Base-by-base conservation (phyloP, 2,888 invertebrate species). In the Epirrhoe alternata region DNA sequence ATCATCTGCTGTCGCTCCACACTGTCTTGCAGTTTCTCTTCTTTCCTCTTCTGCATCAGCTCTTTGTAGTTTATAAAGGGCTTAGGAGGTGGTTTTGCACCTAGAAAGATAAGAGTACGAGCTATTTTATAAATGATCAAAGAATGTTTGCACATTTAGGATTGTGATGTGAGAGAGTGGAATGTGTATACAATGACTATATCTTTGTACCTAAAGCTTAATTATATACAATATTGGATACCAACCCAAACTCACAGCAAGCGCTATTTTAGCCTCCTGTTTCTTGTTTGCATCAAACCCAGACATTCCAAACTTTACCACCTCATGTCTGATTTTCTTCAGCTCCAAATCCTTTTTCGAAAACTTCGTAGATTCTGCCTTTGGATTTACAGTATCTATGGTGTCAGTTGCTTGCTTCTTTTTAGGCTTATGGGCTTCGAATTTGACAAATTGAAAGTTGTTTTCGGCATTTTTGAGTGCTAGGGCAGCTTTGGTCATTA, bases 281-380 rank as follows among this genome's bases (percentile, higher is more conserved):
- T 97, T 96, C 79, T 96, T 95, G 8, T 94, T 90, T 2, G 95
- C 91, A 64, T 95, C 94, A 62, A 97, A 95, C 60, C 97, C 97
- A 31, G 95, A 95, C 89, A 97, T 96, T 38, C 97, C 97, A 86
- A 98, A 97, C 80, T 96, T 97, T 6, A 97, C 95, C 5, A 98
- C 95, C 83, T 98, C 98, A 85, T 96, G 96, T 59, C 97, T 94
- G 0, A 96, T 96, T 78, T 94, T 95, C 76, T 97, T 97, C 77
- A 98, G 95, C 75, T 97, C 96, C 69, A 96, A 90, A 77, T 95
- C 95, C 81, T 83, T 87, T 76, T 75, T 86, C 6, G 76, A 68
- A 65, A 72, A 70, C 45, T 68, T 72, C 1, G 70, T 69, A 49
- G 61, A 59, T 61, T 77, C 74, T 53, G 62, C 66, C 65, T 73